Evolutionary conservation across 2,113 vertebrate genomes (phyloP), one percentile per base, ranked within the genome.

Genomic region (Pedetes capensis): DNA sequence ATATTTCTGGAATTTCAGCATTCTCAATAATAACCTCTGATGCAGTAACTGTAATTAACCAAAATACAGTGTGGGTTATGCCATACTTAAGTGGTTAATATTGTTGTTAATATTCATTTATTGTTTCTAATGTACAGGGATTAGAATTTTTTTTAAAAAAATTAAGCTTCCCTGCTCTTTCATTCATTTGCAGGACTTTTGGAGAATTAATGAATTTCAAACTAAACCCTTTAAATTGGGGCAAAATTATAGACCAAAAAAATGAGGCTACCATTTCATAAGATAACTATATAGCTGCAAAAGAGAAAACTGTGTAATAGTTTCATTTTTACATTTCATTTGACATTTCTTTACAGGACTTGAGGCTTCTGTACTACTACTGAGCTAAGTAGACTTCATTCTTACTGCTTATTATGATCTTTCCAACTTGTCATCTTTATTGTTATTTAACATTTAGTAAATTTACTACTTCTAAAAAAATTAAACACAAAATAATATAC

Each of bases 191-290:
- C 8, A 78, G 6, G 0, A 68, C 66, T 74, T 64, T 42, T 12
- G 29, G 47, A 76, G 42, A 18, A 89, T 53, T 66, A 74, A 71
- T n/a, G 6, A 96, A 69, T 88, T 96, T 91, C 78, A 85, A 84
- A 49, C 22, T 86, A 55, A 94, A 71, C 78, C 20, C 51, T 7
- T 71, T 78, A 72, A 84, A 57, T 81, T 68, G 8, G 34, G 37
- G 5, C 14, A 75, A 94, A 83, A 96, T 13, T 69, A 0, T 10
- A 78, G 20, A 42, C 44, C 37, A 75, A 82, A 82, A 63, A 53
- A 80, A 80, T 63, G 47, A 91, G 29, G 3, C 12, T 95, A 29
- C 59, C 51, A 75, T 63, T 79, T 81, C 8, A 51, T 47, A 87
- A 78, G 29, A 87, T 76, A 61, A 72, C 14, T 16, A 29, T 69